Percentiles rank a stretch among this genome's conserved stretches.
Conservation (phyloP, 2,888 invertebrate species). For the Mystacides longicornis region DNA sequence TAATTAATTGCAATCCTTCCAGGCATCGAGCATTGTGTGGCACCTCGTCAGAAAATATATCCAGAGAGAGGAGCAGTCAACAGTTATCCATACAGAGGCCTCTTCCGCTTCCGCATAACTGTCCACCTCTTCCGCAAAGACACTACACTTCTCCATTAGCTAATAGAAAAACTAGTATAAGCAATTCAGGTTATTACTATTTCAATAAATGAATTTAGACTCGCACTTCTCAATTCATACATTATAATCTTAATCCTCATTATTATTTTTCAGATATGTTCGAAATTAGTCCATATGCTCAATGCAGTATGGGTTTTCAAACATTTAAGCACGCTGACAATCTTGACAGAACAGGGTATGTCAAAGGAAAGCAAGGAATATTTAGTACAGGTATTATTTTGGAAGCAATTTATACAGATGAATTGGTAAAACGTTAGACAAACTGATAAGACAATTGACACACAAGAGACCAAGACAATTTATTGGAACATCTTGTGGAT, state of each 20-base stretch:
- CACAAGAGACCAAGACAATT: too few relatives aligned
- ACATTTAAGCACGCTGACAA: constrained; percentile 48
- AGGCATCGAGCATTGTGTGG: constrained; percentile 24
- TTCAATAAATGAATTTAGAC: too few relatives aligned
- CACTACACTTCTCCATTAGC: constrained; percentile 46
- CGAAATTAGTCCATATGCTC: constrained; percentile 48
- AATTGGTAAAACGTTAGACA: too few relatives aligned
- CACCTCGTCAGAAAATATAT: constrained; percentile 20
- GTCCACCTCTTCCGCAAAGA: constrained; percentile 28
- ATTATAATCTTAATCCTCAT: too few relatives aligned
- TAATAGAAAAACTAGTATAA: constrained; percentile 37
- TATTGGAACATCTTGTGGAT: too few relatives aligned
- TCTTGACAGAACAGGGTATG: constrained; percentile 42
- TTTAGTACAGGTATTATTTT: constrained; percentile 45
- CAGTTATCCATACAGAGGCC: constrained; percentile 4
- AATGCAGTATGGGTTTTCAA: constrained; percentile 45
- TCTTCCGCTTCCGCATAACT: constrained; percentile 11
- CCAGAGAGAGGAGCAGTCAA: constrained; percentile 19
- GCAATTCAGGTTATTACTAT: constrained; percentile 31
- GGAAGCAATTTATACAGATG: too few relatives aligned
- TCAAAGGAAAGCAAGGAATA: constrained; percentile 39
- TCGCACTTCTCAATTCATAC: too few relatives aligned
- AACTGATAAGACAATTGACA: too few relatives aligned
- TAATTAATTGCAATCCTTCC: background rate
- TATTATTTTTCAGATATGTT: constrained; percentile 37